A percentile compares a stretch with the other conserved stretches of the same genome.
Evolutionary conservation across 2,888 invertebrate genomes (phyloP).

Genomic region (Hylaea fasciaria): DNA sequence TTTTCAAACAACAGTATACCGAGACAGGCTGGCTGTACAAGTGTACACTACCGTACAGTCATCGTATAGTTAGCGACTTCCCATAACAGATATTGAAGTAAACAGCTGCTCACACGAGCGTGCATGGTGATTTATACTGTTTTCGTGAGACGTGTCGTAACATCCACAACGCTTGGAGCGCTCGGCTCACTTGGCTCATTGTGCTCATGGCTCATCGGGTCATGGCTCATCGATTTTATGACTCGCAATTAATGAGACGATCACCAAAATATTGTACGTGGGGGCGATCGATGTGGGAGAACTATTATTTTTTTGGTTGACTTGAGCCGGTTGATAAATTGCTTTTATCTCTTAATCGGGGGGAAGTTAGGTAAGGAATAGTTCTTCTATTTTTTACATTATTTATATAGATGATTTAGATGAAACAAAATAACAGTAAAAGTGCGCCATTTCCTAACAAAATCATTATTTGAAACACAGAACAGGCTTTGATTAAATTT

Average conservation of each 20-base stretch:
- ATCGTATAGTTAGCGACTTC: too few species aligned
- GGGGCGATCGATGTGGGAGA: conserved; percentile 51
- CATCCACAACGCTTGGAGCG: conserved; percentile 65
- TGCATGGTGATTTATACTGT: conserved; percentile 68
- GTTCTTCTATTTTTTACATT: background rate
- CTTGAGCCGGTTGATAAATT: conserved; percentile 37
- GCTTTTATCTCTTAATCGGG: conserved; percentile 18
- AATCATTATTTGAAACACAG: too few species aligned
- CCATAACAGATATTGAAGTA: conserved; percentile 29
- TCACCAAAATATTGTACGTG: conserved; percentile 66
- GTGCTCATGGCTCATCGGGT: conserved; percentile 56
- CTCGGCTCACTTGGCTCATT: conserved; percentile 62
- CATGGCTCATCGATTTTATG: conserved; percentile 73
- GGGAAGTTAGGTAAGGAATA: background rate
- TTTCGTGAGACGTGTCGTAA: conserved; percentile 52
- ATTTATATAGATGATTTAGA: background rate
- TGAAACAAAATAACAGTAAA: too few species aligned
- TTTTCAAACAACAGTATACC: too few species aligned
- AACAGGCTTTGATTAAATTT: too few species aligned
- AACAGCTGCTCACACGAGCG: conserved; percentile 68
- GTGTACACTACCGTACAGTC: too few species aligned
- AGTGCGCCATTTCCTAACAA: too few species aligned
- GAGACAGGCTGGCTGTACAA: too few species aligned
- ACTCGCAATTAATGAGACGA: conserved; percentile 71
- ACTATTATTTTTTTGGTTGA: conserved; percentile 42